Evolutionary conservation across 2,113 vertebrate species (phyloP), one percentile per base, ranked within the genome.

Genomic region (Probosciger aterrimus): DNA sequence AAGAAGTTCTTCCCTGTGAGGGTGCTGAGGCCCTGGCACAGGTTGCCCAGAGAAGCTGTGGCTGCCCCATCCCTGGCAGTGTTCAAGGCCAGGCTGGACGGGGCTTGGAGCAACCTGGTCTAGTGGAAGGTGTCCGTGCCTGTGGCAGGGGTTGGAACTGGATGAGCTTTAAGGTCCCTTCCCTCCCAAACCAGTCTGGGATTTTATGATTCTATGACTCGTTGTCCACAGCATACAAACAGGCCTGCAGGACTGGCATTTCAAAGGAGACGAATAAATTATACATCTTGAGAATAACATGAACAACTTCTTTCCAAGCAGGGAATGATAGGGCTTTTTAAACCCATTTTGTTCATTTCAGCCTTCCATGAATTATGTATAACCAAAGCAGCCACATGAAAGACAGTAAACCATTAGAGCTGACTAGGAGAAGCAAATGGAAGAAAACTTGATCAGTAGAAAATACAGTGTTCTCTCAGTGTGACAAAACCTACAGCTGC

Each of bases 281-380:
- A 82, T 68, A 49, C 55, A 84, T 60, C 74, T 82, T 35, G 57
- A 86, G 57, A 86, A 60, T 49, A 91, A 52, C 52, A 46, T 1
- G 5, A 64, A 80, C 37, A 18, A 71, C 49, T 69, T 70, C 50
- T 71, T 91, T 78, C 77, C 86, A 87, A 82, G 52, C 9, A 41
- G 44, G 49, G 57, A 91, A 87, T 13, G 37, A 86, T 92, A 87
- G 84, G 62, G 70, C 78, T 67, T 92, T 89, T 86, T 46, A 3
- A 82, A 87, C 52, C 43, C 52, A 91, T 78, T 93, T 91, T 50
- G 62, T 64, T 39, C 49, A 64, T 85, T 82, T 76, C 49, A 89
- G 65, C 44, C 39, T 73, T 43, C n/a, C 86, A 76, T 95, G 76
- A 95, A 91, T 95, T 43, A 95, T 84, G n/a, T 16, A 84, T 47